Evolutionary conservation across 2,113 vertebrate genomes (phyloP), one percentile per base, ranked within the genome.

Genomic region (Thamnaconus septentrionalis): DNA sequence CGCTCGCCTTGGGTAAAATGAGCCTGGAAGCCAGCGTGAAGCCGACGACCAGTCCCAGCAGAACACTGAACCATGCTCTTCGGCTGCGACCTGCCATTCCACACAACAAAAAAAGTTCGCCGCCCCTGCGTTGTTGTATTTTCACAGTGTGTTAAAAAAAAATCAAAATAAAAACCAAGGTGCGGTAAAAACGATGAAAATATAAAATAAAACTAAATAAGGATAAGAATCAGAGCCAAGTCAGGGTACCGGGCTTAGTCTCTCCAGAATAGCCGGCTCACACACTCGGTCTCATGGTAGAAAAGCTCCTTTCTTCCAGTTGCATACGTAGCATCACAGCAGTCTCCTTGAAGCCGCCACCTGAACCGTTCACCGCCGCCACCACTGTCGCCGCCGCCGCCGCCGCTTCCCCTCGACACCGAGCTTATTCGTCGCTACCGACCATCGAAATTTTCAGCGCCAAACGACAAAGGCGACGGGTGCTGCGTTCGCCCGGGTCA

Each of bases 1-100:
- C 94, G 6, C 84, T 86, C 62, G 95, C 93, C 58, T 91, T 92
- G 61, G 95, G 94, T 68, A 96, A 68, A 52, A 96, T 92, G 57
- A 97, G 92, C 56, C 94, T 91, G 76, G 95, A 96, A 12, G 95
- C 95, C 87, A 96, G 91, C 10, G 94, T 92, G 90, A 97, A 97
- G 55, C 95, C 95, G 86, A 97, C 88, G 1, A 96, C 93, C 84
- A 97, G 94, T 18, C 95, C 95, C 65, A 97, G 66, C 71, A 96
- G 83, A 80, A 96, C 94, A 82, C 95, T 94, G 69, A 95, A 94
- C 94, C 94, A 96, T 69, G 94, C 92, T 89, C 94, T 93, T 62
- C 95, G 91, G 87, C 93, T 91, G 76, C 94, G 91, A 86, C 85
- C 92, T 77, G 95, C 94, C 95, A 96, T 96, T 43, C 50, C 90